Base-by-base conservation (phyloP, 2,888 invertebrate species). In the Xanthorhoe spadicearia region DNA sequence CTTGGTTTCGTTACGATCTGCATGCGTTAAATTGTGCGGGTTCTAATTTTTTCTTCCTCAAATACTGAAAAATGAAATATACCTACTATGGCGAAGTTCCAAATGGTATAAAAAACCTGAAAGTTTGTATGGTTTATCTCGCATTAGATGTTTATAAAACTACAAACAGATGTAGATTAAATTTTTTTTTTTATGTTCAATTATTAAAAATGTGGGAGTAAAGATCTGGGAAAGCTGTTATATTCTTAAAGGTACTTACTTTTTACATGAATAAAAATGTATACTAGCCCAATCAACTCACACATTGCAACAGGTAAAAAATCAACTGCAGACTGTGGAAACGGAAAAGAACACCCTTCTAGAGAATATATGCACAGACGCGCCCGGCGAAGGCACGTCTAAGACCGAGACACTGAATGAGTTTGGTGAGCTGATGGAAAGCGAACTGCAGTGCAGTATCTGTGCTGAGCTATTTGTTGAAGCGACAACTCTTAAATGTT, bases 391-490 rank as follows among this genome's bases (percentile, higher is more conserved):
- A 54, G 74, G 83, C 0, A 70, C 83, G 0, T 83, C 86, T 0
- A 86, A 86, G 50, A 77, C 85, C 53, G 75, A 62, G 6, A 80
- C 85, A 0, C 67, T 89, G 1, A 80, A 77, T 0, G 89, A 94
- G 76, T 91, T 94, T 5, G 89, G 94, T 15, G 89, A 94, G 71
- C 90, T 95, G 15, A 92, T 96, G 93, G 95, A 96, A 77, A 94
- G 94, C 74, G 96, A 97, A 79, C 87, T 97, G 28, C 95, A 95
- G 74, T 97, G 97, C 82, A 95, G 95, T 70, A 95, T 97, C 61
- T 97, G 97, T 78, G 95, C 95, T 19, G 97, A 97, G 83, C 87
- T 97, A 8, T 96, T 96, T 81, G 93, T 97, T 0, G 90, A 94
- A 81, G 95, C 97, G 0, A 94, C 94, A 3, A 95, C 96, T 0